A percentile compares a stretch with the other conserved stretches of the same genome.
These are phyloP conservation scores for Mesitornis unicolor DNA, from an alignment of 2,113 vertebrate genomes.

Conservation along the genomic window DNA sequence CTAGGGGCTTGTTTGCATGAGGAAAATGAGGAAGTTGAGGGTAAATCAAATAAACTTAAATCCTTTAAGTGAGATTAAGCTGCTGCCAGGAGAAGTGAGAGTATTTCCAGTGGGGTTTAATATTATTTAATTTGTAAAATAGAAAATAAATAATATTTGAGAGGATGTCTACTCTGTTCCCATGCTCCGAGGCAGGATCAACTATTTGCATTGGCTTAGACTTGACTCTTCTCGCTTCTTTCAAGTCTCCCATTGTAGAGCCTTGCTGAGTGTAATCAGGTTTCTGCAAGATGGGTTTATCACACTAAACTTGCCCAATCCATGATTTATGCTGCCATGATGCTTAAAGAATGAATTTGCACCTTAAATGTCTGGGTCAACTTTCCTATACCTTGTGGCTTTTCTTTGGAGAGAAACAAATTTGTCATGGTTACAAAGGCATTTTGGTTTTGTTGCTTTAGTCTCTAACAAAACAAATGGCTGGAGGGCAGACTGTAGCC, in stretches of 20 bases:
- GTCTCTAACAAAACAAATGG: neutral
- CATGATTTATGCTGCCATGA: neutral
- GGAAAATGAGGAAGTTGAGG: neutral
- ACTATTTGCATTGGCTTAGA: neutral
- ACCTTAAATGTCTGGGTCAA: neutral
- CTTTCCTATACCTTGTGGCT: neutral
- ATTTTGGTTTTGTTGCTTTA: neutral
- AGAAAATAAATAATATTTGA: neutral
- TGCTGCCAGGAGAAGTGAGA: neutral
- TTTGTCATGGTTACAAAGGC: neutral
- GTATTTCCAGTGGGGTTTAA: neutral
- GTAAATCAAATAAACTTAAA: conserved; percentile 10
- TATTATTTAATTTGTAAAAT: neutral
- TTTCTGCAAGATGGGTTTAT: neutral
- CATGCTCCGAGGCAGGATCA: neutral
- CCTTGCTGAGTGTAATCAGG: neutral
- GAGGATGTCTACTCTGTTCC: neutral
- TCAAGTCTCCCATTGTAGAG: neutral
- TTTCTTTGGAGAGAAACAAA: neutral
- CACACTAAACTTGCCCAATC: neutral
- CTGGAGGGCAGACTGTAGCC: neutral
- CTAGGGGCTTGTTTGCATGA: neutral
- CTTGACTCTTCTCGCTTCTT: neutral
- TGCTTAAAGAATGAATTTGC: neutral
- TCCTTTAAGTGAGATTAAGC: neutral